A percentile compares a stretch with the other conserved stretches of the same genome.
These are phyloP conservation scores for Scaptomyza hsui DNA, from an alignment of 1,140 invertebrate species.

Conservation along the genomic window DNA sequence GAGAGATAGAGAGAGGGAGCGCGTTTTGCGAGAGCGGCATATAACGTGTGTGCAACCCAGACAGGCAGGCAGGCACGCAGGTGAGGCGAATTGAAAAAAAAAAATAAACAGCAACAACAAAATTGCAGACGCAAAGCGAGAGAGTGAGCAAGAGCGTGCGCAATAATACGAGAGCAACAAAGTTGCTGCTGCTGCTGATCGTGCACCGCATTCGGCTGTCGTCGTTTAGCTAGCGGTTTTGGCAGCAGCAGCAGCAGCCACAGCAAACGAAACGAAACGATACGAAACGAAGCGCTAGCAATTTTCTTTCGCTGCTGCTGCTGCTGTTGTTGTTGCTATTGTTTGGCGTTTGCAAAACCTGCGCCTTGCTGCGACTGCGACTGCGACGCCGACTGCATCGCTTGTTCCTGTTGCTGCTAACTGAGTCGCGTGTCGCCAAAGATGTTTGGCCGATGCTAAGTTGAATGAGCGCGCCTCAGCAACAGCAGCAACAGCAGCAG, in stretches of 20 bases:
- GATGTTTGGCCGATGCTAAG: slow-evolving; percentile 60
- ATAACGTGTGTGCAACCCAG: slow-evolving; percentile 27
- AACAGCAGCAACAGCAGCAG: slow-evolving; percentile 6
- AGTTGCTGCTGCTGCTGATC: slow-evolving; percentile 36
- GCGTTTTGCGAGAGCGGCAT: slow-evolving; percentile 23
- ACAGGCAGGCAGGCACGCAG: slow-evolving; percentile 47
- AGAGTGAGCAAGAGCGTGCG: slow-evolving; percentile 16
- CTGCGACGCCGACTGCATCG: slow-evolving; percentile 1
- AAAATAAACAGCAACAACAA: slow-evolving; percentile 10
- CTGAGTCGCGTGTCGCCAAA: slow-evolving; percentile 62
- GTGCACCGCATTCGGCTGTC: slow-evolving; percentile 11
- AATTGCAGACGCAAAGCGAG: slow-evolving; percentile 18
- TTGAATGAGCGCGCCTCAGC: slow-evolving; percentile 52
- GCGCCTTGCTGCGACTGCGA: slow-evolving; percentile 14
- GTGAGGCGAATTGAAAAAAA: slow-evolving; percentile 5
- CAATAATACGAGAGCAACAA: slow-evolving; percentile 32
- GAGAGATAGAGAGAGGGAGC: slow-evolving; percentile 5
- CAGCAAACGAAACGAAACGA: too few species aligned
- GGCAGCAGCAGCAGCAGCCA: slow-evolving; percentile 26
- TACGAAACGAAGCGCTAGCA: slow-evolving; percentile 10
- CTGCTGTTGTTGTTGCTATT: slow-evolving; percentile 31
- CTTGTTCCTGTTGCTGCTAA: slow-evolving; percentile 4
- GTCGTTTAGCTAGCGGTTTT: slow-evolving; percentile 33
- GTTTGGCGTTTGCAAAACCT: slow-evolving; percentile 48
- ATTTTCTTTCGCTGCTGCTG: slow-evolving; percentile 40